Base-by-base conservation (phyloP, 1,140 invertebrate species). In the Bradysia coprophila region DNA sequence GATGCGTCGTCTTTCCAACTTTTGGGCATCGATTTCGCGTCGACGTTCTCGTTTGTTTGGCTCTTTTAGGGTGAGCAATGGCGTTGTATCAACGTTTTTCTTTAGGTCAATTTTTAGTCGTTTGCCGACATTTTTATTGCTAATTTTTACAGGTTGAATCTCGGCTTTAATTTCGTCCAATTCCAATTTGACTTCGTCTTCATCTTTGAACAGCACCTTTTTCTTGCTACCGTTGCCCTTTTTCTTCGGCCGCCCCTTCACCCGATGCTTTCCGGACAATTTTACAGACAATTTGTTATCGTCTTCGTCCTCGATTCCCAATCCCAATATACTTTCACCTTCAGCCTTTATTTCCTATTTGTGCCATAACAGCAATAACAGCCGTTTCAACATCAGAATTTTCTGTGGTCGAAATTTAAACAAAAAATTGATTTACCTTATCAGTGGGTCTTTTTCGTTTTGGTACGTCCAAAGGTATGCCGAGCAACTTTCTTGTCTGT, bases 401-500 rank as follows among this genome's bases (percentile, higher is more conserved):
- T n/a, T n/a, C n/a, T n/a, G n/a, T n/a, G n/a, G n/a, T n/a, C n/a
- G n/a, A n/a, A n/a, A n/a, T n/a, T n/a, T n/a, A n/a, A n/a, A n/a
- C n/a, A n/a, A n/a, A n/a, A n/a, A n/a, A n/a, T n/a, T n/a, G n/a
- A n/a, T n/a, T 43, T n/a, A 15, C 21, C 11, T 15, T 15, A n/a
- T 24, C 28, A n/a, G n/a, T n/a, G 8, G 48, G 10, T 54, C 51
- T 19, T 16, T 42, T 36, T 52, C 51, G 1, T 71, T 48, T 1
- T 38, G 36, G 36, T 18, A 20, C 36, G n/a, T n/a, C n/a, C n/a
- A n/a, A n/a, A 18, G 36, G 36, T 18, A 38, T 5, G 36, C 68
- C 68, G 0, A 72, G 52, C 6, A 64, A 46, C 6, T 62, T 52
- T 4, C 68, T 51, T 1, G 68, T 70, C 24, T 62, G 51, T 11